Evolutionary conservation across 2,797 vertebrate genomes (phyloP), one percentile per base, ranked within the genome.

Genomic region (Ctenopoma multispine): DNA sequence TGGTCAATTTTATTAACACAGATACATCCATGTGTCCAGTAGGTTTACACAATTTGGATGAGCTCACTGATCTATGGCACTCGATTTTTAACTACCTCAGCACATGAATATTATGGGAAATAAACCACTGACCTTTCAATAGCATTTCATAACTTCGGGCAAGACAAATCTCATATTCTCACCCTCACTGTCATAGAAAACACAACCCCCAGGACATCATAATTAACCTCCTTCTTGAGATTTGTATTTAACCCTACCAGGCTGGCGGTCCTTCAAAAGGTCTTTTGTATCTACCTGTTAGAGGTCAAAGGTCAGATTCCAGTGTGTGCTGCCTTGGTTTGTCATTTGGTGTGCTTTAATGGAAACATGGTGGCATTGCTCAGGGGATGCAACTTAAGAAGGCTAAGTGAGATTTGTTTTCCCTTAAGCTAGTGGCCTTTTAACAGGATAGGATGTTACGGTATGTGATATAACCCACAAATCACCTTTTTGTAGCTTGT

Each of bases 271-370:
- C 50, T 63, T 69, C 36, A 69, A 21, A 66, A 72, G 31, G 55
- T 69, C 61, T 85, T 69, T 83, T 78, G 79, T 67, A 7, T 72
- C 34, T 34, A 40, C 54, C 59, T 15, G 12, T 71, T 41, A 38
- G 68, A 60, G 80, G 82, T 82, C 82, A 75, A 48, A 68, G 73
- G 77, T 87, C 77, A 81, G 77, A 79, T 82, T 85, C 62, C 59
- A 76, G 20, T 46, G 60, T 77, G 71, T 64, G 20, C 67, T 65
- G 4, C 40, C 34, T 43, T 29, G 47, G 23, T 21, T 55, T 40
- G 24, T 75, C 63, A 44, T 51, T 15, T 31, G 31, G 72, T 69
- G 51, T 29, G 43, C 58, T 18, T 76, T 75, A 81, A 68, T 66
- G 60, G 38, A 40, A 54, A 12, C 68, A 41, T 4, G 69, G 78